phyloP scores from a whole-genome alignment of 2,888 invertebrate species.

The Cheilosia scutellata region DNA sequence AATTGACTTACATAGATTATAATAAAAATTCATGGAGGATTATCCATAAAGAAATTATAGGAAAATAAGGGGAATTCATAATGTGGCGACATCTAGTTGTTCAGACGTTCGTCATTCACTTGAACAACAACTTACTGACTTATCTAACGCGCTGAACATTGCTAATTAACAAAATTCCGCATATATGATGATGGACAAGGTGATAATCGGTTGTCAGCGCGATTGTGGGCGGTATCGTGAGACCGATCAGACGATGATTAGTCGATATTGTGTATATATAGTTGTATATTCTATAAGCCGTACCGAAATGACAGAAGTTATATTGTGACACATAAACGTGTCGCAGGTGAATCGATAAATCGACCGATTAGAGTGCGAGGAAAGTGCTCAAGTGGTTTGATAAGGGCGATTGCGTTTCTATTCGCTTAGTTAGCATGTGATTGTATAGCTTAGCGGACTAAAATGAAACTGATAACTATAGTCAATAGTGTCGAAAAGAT shows the following conservation, averaged over 20 bases:
- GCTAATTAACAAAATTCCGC: slow-evolving; percentile 38
- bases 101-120: too few relatives aligned
- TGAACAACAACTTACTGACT: neutral
- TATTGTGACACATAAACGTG: neutral
- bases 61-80: too few relatives aligned
- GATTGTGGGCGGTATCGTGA: slow-evolving; percentile 9
- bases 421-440: neutral
- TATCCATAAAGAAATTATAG: too few relatives aligned
- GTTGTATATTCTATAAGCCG: slow-evolving; percentile 5
- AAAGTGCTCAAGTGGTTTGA: slow-evolving; percentile 10
- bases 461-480: neutral
- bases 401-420: slow-evolving; percentile 3
- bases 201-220: slow-evolving; percentile 40
- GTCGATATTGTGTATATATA: neutral
- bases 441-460: neutral
- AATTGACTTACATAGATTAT: too few relatives aligned
- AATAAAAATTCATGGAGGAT: too few relatives aligned
- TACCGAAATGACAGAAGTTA: slow-evolving; percentile 12
- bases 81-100: too few relatives aligned
- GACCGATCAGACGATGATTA: slow-evolving; percentile 11
- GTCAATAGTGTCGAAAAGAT: slow-evolving; percentile 3
- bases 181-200: slow-evolving; percentile 10
- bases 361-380: slow-evolving; percentile 20
- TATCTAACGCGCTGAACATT: slow-evolving; percentile 37
- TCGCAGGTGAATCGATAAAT: slow-evolving; percentile 29